A percentile compares a stretch with the other conserved stretches of the same genome.
Conservation (phyloP, 2,888 invertebrate genomes). For the Drosophila affinis region DNA sequence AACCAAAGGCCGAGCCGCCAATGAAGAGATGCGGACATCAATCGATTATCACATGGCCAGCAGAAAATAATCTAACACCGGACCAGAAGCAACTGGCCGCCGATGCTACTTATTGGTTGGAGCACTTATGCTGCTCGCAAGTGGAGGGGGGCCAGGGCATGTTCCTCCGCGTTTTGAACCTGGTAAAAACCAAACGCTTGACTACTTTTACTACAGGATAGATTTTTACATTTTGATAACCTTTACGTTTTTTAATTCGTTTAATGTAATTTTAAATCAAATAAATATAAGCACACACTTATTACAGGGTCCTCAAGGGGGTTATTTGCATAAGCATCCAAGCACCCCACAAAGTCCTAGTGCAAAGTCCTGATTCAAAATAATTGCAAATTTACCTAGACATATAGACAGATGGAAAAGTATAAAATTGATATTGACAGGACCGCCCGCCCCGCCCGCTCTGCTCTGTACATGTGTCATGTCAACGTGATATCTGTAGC, state of each 20-base stretch:
- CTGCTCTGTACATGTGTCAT: slow-evolving; percentile 1
- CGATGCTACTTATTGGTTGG: background rate
- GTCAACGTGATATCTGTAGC: slow-evolving; percentile 18
- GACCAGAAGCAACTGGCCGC: background rate
- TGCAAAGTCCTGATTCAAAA: slow-evolving; percentile 6
- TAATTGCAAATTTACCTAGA: slow-evolving; percentile 27
- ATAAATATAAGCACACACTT: no score
- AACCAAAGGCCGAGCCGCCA: background rate
- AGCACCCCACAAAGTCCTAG: slow-evolving; percentile 1
- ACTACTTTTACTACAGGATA: background rate
- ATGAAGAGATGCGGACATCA: background rate
- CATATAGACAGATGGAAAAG: slow-evolving; percentile 10
- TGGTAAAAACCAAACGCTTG: background rate
- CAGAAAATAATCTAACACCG: background rate
- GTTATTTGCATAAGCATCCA: background rate
- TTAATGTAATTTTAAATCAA: background rate
- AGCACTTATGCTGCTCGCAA: no score
- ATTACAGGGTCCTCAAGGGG: no score
- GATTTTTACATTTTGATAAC: background rate
- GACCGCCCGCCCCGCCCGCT: background rate
- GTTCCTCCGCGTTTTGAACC: background rate
- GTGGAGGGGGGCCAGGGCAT: background rate
- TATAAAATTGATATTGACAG: slow-evolving; percentile 49
- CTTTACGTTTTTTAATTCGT: background rate
- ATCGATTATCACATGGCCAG: no score